These are phyloP conservation scores for Diadophis punctatus DNA, from an alignment of 2,113 vertebrate species.

Conservation along the genomic window DNA sequence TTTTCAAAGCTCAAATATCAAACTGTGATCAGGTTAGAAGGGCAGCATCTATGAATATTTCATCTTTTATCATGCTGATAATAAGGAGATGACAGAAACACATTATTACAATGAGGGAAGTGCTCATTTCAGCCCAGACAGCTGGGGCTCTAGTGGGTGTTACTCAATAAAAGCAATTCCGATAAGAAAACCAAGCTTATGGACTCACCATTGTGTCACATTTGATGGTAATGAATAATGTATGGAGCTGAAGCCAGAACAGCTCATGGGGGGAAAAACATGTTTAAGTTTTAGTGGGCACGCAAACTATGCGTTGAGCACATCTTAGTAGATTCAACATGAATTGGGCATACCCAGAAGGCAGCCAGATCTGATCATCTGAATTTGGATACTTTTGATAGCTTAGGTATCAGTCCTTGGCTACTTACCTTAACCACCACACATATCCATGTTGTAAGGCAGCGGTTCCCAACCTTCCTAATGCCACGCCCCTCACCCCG, in stretches of 20 bases:
- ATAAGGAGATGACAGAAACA: constrained; percentile 99
- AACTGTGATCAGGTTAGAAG: constrained; percentile 99
- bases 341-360: not conserved
- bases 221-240: constrained; percentile 99
- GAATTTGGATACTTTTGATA: not conserved
- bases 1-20: constrained; percentile 99
- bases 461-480: too few species aligned
- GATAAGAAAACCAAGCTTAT: constrained; percentile 95
- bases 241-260: constrained; percentile 69
- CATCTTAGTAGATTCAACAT: not conserved
- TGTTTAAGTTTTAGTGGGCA: constrained; percentile 72
- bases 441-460: not conserved
- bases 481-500: too few species aligned
- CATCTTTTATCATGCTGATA: constrained; percentile 99
- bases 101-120: constrained; percentile 99
- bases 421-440: not conserved
- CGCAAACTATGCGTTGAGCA: constrained; percentile 33
- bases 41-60: constrained; percentile 99
- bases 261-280: constrained; percentile 60
- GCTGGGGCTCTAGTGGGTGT: constrained; percentile 81
- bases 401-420: not conserved
- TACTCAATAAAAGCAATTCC: constrained; percentile 98
- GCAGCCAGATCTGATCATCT: not conserved
- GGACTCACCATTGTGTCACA: constrained; percentile 88
- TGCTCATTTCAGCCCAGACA: constrained; percentile 96